These are phyloP conservation scores for Volucella zonaria DNA, from an alignment of 2,888 invertebrate species.

Conservation along the genomic window DNA sequence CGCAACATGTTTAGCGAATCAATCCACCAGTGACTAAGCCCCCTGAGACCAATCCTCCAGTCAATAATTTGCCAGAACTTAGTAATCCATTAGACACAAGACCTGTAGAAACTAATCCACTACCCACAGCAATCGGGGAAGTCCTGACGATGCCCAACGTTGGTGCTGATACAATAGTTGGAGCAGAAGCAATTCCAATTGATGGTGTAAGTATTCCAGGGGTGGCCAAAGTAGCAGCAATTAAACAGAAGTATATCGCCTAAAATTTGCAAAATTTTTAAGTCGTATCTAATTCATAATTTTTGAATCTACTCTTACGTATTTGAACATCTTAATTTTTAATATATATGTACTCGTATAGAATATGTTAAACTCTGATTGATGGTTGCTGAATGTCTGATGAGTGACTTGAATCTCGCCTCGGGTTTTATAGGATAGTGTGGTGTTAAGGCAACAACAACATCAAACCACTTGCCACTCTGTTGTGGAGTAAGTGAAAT, in stretches of 20 bases:
- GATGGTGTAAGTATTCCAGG: constrained; percentile 41
- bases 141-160: neutral
- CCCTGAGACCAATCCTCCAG: constrained; percentile 23
- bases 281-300: too few species aligned
- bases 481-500: too few species aligned
- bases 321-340: constrained; percentile 60
- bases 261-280: neutral
- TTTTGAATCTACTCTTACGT: constrained; percentile 32
- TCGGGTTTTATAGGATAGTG: constrained; percentile 21
- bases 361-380: neutral
- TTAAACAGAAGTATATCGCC: constrained; percentile 28
- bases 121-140: neutral
- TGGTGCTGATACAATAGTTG: constrained; percentile 36
- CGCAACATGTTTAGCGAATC: neutral
- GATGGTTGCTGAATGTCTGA: constrained; percentile 42
- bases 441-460: too few species aligned
- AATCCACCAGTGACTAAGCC: constrained; percentile 12
- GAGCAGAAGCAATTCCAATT: constrained; percentile 20
- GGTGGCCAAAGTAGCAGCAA: constrained; percentile 34
- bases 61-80: neutral
- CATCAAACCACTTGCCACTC: too few species aligned
- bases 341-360: constrained; percentile 4
- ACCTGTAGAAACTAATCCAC: constrained; percentile 33
- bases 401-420: neutral
- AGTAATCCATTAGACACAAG: constrained; percentile 24